phyloP scores from a whole-genome alignment of 2,113 vertebrate genomes.

The Myiopsitta monachus region DNA sequence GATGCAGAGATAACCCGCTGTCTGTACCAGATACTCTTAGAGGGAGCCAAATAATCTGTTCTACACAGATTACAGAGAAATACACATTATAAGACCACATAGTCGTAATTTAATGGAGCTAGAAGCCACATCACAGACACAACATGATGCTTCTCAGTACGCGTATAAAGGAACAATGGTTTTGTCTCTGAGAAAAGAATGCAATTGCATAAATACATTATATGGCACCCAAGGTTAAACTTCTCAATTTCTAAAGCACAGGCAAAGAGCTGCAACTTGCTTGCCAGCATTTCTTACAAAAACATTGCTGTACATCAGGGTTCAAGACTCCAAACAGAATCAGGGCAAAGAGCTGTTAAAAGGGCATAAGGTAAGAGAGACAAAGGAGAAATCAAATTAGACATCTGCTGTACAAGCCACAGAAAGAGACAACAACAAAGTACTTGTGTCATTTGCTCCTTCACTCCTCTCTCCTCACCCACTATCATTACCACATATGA shows the following conservation, averaged over 20 bases:
- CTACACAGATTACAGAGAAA: background rate
- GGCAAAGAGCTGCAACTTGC: background rate
- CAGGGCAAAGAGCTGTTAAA: background rate
- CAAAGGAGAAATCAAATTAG: background rate
- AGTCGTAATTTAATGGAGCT: background rate
- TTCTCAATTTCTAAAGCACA: background rate
- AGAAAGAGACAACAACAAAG: background rate
- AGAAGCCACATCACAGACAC: background rate
- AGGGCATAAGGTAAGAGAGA: background rate
- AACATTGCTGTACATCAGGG: background rate
- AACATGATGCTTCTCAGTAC: background rate
- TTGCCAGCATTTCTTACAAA: background rate
- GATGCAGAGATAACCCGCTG: background rate
- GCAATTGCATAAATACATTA: background rate
- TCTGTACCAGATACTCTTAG: slow-evolving; percentile 7
- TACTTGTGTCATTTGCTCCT: background rate
- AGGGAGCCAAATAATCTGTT: background rate
- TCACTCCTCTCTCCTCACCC: background rate
- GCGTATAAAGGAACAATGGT: background rate
- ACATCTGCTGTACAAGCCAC: background rate
- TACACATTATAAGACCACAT: background rate
- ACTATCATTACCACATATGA: background rate
- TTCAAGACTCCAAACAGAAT: background rate
- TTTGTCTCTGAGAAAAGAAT: background rate
- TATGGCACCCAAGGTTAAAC: background rate